Base-by-base conservation (phyloP, 2,797 vertebrate species). In the Eulemur albifrons region DNA sequence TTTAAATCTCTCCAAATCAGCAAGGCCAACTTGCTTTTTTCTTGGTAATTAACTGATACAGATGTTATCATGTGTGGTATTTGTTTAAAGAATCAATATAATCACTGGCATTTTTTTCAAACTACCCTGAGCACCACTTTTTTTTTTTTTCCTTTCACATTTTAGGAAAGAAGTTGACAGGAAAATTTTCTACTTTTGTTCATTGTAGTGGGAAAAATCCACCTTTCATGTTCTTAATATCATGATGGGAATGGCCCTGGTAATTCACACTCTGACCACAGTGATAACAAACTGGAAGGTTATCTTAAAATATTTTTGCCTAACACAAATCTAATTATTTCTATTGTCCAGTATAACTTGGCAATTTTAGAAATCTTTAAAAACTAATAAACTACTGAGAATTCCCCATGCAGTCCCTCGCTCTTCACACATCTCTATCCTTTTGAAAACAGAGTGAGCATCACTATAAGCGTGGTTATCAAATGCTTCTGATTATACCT, bases 51-150 rank as follows among this genome's bases (percentile, higher is more conserved):
- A 14, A 20, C 48, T 8, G 6, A 43, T 12, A 61, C 15, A 15
- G 50, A 50, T 23, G 65, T 48, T 14, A 54, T 45, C 20, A 5
- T 3, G n/a, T 50, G 14, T 32, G 25, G 11, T 38, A 32, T 87
- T 81, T 61, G 45, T 59, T 75, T 45, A 76, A 77, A 54, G 59
- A 38, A 43, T 59, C 40, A 17, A 5, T 2, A 3, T 20, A 23
- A 30, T 3, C 3, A 15, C 7, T 0, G 5, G 12, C 7, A 15
- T 23, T 17, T 4, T 18, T 50, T n/a, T 0, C 27, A 27, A 14
- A 40, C 21, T 43, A 23, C 7, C 30, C 30, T 27, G 35, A 48
- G 15, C 12, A 12, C 0, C 9, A 15, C 7, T 61, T 43, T 5
- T 32, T n/a, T 30, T 35, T 15, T 15, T 18, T 40, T 30, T 25